A percentile compares a stretch with the other conserved stretches of the same genome.
Evolutionary conservation across 2,113 vertebrate species (phyloP).

Genomic region (Rhadina sibilatrix): DNA sequence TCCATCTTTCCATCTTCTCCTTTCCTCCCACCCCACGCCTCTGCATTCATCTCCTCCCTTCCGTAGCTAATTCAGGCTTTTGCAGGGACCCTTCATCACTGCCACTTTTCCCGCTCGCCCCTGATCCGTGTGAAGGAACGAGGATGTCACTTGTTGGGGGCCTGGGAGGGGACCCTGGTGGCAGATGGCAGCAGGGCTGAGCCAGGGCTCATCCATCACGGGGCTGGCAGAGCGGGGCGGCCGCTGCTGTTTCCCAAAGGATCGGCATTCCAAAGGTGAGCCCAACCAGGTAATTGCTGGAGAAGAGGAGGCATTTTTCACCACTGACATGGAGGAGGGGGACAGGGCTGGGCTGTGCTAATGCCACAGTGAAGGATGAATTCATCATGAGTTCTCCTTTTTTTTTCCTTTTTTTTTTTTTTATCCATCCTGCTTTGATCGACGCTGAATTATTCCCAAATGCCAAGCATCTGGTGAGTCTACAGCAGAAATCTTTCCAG

Average conservation of each 20-base stretch:
- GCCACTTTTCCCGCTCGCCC: neutral
- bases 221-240: neutral
- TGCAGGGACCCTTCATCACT: neutral
- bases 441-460: neutral
- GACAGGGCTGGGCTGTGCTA: neutral
- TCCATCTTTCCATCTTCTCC: neutral
- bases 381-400: neutral
- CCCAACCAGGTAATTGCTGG: neutral
- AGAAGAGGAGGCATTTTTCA: constrained; percentile 22
- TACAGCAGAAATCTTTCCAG: neutral
- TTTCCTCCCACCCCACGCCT: neutral
- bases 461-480: neutral
- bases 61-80: fast-evolving
- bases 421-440: neutral
- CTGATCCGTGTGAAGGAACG: neutral
- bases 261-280: neutral
- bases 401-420: neutral
- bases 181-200: neutral
- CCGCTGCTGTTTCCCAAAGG: fast-evolving
- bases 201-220: neutral
- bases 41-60: neutral
- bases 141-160: neutral
- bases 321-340: neutral
- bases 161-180: neutral
- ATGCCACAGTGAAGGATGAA: constrained; percentile 35